A percentile compares a stretch with the other conserved stretches of the same genome.
These are phyloP conservation scores for Taenaris catops DNA, from an alignment of 2,888 invertebrate species.

Conservation along the genomic window DNA sequence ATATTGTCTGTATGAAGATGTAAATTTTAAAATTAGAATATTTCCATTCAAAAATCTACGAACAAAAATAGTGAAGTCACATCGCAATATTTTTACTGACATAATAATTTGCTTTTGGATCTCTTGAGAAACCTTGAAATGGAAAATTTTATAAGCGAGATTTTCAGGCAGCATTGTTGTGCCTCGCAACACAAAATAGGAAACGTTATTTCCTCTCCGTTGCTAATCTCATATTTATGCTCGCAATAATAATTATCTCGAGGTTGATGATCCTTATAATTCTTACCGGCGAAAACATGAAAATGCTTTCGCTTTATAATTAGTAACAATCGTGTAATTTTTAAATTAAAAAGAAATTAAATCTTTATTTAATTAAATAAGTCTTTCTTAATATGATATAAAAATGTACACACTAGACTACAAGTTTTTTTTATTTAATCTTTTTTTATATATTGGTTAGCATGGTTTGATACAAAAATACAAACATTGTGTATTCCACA, in stretches of 20 bases:
- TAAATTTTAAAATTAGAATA: no score
- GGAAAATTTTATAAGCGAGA: constrained; percentile 15
- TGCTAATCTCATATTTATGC: constrained; percentile 16
- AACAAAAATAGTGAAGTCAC: not conserved
- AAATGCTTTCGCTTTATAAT: constrained; percentile 17
- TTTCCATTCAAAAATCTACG: no score
- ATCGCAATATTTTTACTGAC: not conserved
- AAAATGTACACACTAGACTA: no score
- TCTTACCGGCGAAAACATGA: constrained; percentile 15
- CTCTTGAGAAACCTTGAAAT: constrained; percentile 5
- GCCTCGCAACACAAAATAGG: constrained; percentile 16
- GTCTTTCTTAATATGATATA: no score
- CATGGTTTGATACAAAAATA: no score
- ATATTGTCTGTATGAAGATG: no score
- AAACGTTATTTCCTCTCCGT: constrained; percentile 16
- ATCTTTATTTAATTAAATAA: no score
- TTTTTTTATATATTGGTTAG: no score
- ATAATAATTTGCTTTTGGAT: constrained; percentile 1
- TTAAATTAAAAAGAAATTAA: no score
- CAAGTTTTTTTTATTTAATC: no score
- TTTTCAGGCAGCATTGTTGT: constrained; percentile 13
- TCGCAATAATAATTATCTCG: constrained; percentile 18
- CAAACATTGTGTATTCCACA: no score
- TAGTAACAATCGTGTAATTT: constrained; percentile 4
- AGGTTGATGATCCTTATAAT: constrained; percentile 19